A percentile compares a stretch with the other conserved stretches of the same genome.
Conservation (phyloP, 2,888 invertebrate genomes). For the Nemurella pictetii region DNA sequence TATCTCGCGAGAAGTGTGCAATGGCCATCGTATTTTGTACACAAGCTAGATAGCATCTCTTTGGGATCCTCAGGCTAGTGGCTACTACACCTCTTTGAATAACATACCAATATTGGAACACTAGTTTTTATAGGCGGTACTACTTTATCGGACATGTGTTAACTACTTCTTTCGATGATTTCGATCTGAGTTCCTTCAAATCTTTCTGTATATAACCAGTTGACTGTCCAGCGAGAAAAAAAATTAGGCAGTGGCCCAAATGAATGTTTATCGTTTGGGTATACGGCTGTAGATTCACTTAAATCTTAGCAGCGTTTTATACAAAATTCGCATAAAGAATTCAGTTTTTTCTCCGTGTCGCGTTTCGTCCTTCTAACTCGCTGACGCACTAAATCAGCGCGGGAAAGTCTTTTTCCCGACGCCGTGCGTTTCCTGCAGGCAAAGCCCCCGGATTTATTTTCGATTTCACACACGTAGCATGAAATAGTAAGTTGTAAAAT, state of each 20-base stretch:
- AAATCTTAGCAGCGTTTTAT: neutral
- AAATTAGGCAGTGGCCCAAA: neutral
- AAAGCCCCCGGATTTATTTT: neutral
- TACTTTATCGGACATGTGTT: neutral
- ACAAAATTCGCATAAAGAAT: neutral
- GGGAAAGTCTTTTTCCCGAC: neutral
- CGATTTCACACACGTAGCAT: constrained; percentile 17
- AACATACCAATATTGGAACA: neutral
- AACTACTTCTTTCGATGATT: neutral
- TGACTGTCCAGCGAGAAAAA: neutral
- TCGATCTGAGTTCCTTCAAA: neutral
- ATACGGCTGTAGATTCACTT: neutral
- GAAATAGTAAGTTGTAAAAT: constrained; percentile 20
- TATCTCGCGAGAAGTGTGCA: neutral
- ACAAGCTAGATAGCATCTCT: neutral
- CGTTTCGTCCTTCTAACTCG: neutral
- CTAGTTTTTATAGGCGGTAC: neutral
- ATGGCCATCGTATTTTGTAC: neutral
- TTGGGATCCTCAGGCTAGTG: neutral
- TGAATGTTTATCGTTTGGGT: neutral
- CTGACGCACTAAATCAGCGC: neutral
- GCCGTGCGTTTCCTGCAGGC: too few relatives aligned
- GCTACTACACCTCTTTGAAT: neutral
- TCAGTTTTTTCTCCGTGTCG: neutral
- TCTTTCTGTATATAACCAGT: neutral